These are phyloP conservation scores for Melanostigma gelatinosum DNA, from an alignment of 2,113 vertebrate genomes.

Conservation along the genomic window DNA sequence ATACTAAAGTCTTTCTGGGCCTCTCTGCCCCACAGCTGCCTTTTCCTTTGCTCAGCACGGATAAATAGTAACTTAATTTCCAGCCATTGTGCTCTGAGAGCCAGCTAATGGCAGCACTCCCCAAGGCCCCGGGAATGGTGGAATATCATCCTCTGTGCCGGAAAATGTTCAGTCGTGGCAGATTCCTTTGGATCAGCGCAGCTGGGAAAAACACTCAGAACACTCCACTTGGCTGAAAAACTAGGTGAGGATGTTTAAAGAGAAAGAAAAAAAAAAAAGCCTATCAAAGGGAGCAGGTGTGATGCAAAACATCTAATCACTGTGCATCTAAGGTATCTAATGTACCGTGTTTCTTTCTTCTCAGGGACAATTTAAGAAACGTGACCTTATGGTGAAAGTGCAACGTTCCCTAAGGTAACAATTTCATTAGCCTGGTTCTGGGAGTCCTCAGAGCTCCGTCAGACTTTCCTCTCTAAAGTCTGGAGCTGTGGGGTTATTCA, in stretches of 20 bases:
- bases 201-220: constrained; percentile 49
- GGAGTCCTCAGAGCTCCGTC: constrained; percentile 60
- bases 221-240: constrained; percentile 30
- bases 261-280: neutral
- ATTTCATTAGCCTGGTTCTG: constrained; percentile 59
- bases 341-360: constrained; percentile 8
- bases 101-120: constrained; percentile 84
- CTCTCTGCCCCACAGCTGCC: constrained; percentile 78
- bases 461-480: constrained; percentile 59
- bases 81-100: constrained; percentile 84
- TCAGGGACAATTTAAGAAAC: constrained; percentile 20
- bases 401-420: constrained; percentile 54
- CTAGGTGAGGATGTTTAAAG: constrained; percentile 34
- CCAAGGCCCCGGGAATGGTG: constrained; percentile 76
- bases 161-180: constrained; percentile 73
- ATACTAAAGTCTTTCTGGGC: constrained; percentile 87
- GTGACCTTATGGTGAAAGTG: constrained; percentile 20
- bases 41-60: constrained; percentile 85
- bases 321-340: constrained; percentile 3
- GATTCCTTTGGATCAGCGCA: constrained; percentile 78
- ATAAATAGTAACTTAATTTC: constrained; percentile 90
- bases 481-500: constrained; percentile 67
- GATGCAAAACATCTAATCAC: constrained; percentile 34
- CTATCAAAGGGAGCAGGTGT: constrained; percentile 41
- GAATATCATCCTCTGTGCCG: constrained; percentile 73